Evolutionary conservation across 2,888 invertebrate species (phyloP).

Genomic region (Pollenia labialis): DNA sequence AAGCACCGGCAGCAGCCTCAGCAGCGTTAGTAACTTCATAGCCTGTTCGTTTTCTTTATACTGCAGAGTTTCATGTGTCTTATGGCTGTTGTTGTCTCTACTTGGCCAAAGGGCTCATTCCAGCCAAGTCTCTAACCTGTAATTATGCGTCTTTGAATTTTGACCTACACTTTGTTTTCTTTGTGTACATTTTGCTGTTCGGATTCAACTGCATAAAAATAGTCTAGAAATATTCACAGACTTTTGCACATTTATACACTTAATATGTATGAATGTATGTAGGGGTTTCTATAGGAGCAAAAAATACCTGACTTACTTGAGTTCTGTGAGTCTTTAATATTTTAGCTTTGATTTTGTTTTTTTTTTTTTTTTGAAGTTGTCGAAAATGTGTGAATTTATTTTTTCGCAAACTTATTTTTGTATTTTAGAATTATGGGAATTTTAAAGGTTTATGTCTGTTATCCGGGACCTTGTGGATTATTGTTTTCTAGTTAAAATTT

Average conservation of each 20-base stretch:
- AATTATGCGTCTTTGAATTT: slow-evolving; percentile 81
- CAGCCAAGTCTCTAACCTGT: slow-evolving; percentile 76
- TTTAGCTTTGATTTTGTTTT: slow-evolving; percentile 48
- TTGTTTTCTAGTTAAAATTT: too few relatives aligned
- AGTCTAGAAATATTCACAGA: slow-evolving; percentile 73
- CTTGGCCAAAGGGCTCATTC: slow-evolving; percentile 65
- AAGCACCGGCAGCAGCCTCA: slow-evolving; percentile 45
- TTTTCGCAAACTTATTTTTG: slow-evolving; percentile 34
- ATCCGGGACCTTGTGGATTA: not conserved
- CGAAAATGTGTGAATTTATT: slow-evolving; percentile 70
- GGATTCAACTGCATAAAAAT: slow-evolving; percentile 46
- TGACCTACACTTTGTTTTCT: slow-evolving; percentile 76
- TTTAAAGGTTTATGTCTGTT: not conserved
- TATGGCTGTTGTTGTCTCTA: slow-evolving; percentile 42
- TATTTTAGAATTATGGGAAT: not conserved
- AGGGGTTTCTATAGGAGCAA: not conserved
- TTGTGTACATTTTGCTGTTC: slow-evolving; percentile 62
- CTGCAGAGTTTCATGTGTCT: slow-evolving; percentile 34
- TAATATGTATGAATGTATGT: not conserved
- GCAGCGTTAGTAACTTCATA: slow-evolving; percentile 40
- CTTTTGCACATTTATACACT: not conserved
- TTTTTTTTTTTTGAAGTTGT: slow-evolving; percentile 51
- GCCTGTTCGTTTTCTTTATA: slow-evolving; percentile 26
- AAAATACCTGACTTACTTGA: slow-evolving; percentile 15
- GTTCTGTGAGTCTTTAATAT: slow-evolving; percentile 51